Percentiles rank a stretch among this genome's conserved stretches.
Evolutionary conservation across 1,140 invertebrate species (phyloP).

Genomic region (Berghia stephanieae): DNA sequence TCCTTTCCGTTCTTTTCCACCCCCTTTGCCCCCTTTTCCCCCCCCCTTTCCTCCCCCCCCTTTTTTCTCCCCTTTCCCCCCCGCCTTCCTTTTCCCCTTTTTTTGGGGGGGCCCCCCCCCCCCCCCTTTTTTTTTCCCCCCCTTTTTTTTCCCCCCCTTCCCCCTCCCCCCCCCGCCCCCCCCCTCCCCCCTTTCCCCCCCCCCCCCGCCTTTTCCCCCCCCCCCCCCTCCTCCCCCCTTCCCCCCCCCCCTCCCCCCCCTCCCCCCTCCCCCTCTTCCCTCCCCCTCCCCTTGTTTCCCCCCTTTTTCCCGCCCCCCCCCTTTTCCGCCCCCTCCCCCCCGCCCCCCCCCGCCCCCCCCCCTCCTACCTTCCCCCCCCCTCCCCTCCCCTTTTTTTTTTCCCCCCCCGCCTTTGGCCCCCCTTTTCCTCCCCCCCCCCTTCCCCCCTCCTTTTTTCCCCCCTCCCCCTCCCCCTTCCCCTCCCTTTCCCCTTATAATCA

Average conservation of each 20-base stretch:
- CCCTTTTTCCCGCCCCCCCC: neutral
- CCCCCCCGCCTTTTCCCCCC: neutral
- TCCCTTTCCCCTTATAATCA: too few species aligned
- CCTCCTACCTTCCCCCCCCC: too few species aligned
- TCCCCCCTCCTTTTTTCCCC: neutral
- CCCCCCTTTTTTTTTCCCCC: neutral
- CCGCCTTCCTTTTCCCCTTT: neutral
- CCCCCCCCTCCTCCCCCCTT: neutral
- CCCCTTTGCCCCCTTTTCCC: neutral
- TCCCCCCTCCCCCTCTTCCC: neutral
- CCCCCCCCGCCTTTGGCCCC: neutral
- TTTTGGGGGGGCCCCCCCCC: neutral
- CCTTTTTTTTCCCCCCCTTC: neutral
- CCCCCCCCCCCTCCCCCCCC: neutral
- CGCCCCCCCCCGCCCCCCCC: neutral
- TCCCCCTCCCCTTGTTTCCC: neutral
- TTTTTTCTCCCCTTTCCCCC: neutral
- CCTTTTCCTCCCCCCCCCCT: slow-evolving; percentile 7
- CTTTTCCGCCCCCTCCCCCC: neutral
- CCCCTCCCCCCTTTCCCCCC: neutral
- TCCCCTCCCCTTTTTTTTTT: neutral
- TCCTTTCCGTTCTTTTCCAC: neutral
- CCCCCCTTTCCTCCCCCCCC: neutral
- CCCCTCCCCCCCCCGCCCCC: neutral
- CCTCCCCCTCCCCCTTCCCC: too few species aligned